Evolutionary conservation across 1,140 invertebrate species (phyloP), one percentile per base, ranked within the genome.

Genomic region (Thalassaphorura encarpata): DNA sequence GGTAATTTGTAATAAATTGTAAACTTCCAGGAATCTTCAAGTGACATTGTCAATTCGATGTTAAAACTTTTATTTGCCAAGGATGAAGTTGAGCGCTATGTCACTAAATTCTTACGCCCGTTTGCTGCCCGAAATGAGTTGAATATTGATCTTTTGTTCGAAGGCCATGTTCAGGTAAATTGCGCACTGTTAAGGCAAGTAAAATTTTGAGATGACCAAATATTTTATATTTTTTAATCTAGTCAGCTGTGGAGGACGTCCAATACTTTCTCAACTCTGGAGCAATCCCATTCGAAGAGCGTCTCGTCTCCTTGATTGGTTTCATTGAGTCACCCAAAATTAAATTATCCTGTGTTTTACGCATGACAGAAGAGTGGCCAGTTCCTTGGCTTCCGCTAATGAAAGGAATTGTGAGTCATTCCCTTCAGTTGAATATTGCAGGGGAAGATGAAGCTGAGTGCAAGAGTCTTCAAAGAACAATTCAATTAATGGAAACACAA

Each of bases 281-380:
- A 8, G 49, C 48, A 21, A 61, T 64, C 41, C 63, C 63, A 2
- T 55, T 52, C 19, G 59, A 64, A 36, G 63, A 64, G 26, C 47
- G 63, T 19, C 31, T 64, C 3, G 42, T 61, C 2, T 39, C 23
- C 13, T 39, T 64, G 0, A 46, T 61, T 16, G 36, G 46, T 29
- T 40, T 54, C 2, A 56, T 56, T 31, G 11, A 6, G 2, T 40
- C 24, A 1, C 4, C n/a, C 1, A 31, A 27, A 31, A 31, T 50
- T 27, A 19, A 45, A 16, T 19, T 60, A 16, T n/a, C 47, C 11
- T 27, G 18, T 40, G 15, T 55, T 1, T 29, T 46, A 1, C 1
- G 29, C 1, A 59, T 64, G 24, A 49, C 56, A 0, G 26, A 54
- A 23, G 52, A 61, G 29, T 61, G 59, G 59, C 60, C 63, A 4